Percentiles rank a stretch among this genome's conserved stretches.
Evolutionary conservation across 2,797 vertebrate genomes (phyloP).

Genomic region (Amblyopsis hoosieri): DNA sequence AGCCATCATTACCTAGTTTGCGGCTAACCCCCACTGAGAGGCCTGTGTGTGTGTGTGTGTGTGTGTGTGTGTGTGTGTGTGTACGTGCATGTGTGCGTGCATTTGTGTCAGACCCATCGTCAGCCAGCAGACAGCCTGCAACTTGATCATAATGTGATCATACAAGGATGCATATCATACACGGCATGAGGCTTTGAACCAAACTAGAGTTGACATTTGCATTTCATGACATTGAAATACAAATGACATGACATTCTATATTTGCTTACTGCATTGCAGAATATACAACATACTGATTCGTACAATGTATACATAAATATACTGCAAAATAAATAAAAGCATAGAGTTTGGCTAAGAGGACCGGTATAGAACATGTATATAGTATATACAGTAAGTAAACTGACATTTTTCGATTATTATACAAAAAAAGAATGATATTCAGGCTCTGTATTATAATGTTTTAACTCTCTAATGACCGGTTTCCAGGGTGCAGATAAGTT

Average conservation of each 20-base stretch:
- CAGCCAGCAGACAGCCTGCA: slow-evolving; percentile 14
- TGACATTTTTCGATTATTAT: too few relatives aligned
- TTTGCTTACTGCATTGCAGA: too few relatives aligned
- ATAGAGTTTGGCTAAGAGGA: too few relatives aligned
- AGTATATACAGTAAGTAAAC: too few relatives aligned
- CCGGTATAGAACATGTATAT: too few relatives aligned
- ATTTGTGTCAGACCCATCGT: neutral
- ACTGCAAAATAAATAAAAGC: too few relatives aligned
- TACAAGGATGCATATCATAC: slow-evolving; percentile 20
- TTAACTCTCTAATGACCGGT: slow-evolving; percentile 20
- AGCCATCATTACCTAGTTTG: slow-evolving; percentile 62
- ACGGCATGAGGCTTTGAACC: neutral
- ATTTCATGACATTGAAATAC: too few relatives aligned
- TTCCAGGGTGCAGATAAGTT: slow-evolving; percentile 49
- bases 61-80: neutral
- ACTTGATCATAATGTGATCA: slow-evolving; percentile 35
- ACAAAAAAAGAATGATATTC: neutral
- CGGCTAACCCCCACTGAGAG: slow-evolving; percentile 48
- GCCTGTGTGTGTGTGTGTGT: slow-evolving; percentile 4
- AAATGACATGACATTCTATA: too few relatives aligned
- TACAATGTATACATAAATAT: too few relatives aligned
- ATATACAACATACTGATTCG: too few relatives aligned
- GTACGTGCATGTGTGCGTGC: slow-evolving; percentile 1
- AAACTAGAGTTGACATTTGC: too few relatives aligned
- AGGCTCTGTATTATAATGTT: neutral